Percentiles rank a stretch among this genome's conserved stretches.
These are phyloP conservation scores for Pachypeltis micranthus DNA, from an alignment of 1,140 invertebrate genomes.

Conservation along the genomic window DNA sequence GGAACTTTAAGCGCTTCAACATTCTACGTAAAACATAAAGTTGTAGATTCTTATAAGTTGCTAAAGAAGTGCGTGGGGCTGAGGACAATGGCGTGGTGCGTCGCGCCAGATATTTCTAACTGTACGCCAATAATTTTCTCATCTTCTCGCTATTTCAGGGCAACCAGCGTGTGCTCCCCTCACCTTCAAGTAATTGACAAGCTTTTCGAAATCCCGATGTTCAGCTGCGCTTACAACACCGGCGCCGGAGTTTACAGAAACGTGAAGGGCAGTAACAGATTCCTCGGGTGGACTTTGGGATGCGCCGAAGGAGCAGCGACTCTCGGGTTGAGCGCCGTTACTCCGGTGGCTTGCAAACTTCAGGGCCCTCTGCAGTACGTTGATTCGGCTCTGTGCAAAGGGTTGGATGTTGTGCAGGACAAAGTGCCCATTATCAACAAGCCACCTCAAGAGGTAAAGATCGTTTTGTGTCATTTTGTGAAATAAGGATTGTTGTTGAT, in stretches of 20 bases:
- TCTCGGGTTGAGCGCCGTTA: slow-evolving; percentile 43
- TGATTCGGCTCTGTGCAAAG: slow-evolving; percentile 59
- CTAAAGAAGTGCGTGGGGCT: no score
- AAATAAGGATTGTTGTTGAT: no score
- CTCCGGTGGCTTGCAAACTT: slow-evolving; percentile 49
- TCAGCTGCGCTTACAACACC: slow-evolving; percentile 42
- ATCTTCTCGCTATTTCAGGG: slow-evolving; percentile 3
- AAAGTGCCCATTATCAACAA: slow-evolving; percentile 61
- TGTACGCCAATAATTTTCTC: no score
- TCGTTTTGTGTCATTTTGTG: no score
- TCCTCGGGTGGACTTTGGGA: slow-evolving; percentile 52
- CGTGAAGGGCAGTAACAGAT: slow-evolving; percentile 34
- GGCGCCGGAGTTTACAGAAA: slow-evolving; percentile 42
- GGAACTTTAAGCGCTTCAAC: no score
- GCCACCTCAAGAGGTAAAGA: slow-evolving; percentile 62
- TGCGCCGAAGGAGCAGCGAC: slow-evolving; percentile 52
- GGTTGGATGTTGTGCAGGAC: slow-evolving; percentile 62
- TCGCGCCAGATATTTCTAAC: no score
- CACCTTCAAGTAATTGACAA: slow-evolving; percentile 44
- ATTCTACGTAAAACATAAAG: no score
- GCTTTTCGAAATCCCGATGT: slow-evolving; percentile 42
- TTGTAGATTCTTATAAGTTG: no score
- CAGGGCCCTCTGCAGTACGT: slow-evolving; percentile 55
- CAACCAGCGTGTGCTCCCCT: slow-evolving; percentile 30
- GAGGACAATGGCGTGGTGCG: no score